phyloP scores from a whole-genome alignment of 2,113 vertebrate species.

The Sprattus sprattus region DNA sequence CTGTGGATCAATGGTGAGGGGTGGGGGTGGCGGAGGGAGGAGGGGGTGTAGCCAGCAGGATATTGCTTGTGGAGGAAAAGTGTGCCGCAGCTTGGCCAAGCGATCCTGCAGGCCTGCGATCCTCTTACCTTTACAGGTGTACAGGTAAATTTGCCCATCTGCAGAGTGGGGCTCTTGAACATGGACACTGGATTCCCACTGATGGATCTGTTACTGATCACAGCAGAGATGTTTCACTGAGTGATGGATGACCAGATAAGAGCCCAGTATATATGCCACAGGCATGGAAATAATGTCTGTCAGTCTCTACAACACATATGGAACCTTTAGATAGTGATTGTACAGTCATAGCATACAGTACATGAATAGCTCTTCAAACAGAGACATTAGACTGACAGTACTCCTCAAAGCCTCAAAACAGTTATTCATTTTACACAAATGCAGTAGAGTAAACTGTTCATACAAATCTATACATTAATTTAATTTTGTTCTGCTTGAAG shows the following conservation, averaged over 20 bases:
- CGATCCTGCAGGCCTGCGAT: slow-evolving; percentile 66
- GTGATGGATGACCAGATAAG: neutral
- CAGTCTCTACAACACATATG: neutral
- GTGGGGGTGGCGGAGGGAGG: slow-evolving; percentile 49
- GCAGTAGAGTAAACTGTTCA: neutral
- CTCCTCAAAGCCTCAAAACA: neutral
- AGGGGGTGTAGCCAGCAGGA: slow-evolving; percentile 57
- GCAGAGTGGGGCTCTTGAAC: slow-evolving; percentile 24
- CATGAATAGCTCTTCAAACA: neutral
- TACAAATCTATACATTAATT: neutral
- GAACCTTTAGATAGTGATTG: neutral
- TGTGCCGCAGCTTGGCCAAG: slow-evolving; percentile 69
- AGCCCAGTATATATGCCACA: neutral
- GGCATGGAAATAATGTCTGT: neutral
- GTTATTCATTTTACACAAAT: neutral
- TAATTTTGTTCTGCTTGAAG: neutral
- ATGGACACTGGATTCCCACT: neutral
- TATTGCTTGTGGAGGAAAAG: slow-evolving; percentile 67
- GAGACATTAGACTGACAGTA: neutral
- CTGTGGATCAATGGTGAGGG: slow-evolving; percentile 66
- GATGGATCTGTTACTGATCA: neutral
- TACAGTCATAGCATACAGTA: neutral
- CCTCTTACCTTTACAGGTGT: slow-evolving; percentile 74
- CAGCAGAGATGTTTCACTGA: neutral
- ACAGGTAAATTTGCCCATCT: slow-evolving; percentile 64